A percentile compares a stretch with the other conserved stretches of the same genome.
Conservation (phyloP, 2,113 vertebrate species). For the Neopipo cinnamomea region DNA sequence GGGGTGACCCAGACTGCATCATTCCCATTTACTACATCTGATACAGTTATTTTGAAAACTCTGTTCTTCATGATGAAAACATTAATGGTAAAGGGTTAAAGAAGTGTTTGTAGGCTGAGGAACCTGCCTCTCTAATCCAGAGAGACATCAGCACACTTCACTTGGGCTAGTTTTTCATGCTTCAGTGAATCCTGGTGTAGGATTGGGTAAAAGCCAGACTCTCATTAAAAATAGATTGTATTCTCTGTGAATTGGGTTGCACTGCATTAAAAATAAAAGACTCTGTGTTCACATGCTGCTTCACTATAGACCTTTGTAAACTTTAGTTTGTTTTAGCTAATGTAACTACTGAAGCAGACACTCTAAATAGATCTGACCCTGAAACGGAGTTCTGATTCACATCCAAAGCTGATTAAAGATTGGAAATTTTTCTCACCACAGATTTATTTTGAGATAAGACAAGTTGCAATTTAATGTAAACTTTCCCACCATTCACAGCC, state of each 20-base stretch:
- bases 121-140: not conserved
- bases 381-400: constrained; percentile 19
- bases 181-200: not conserved
- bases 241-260: not conserved
- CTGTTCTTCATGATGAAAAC: not conserved
- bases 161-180: constrained; percentile 16
- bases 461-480: not conserved
- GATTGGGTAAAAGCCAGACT: constrained; percentile 44
- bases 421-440: not conserved
- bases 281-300: not conserved
- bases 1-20: not conserved
- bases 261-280: constrained; percentile 40
- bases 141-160: not conserved
- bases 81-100: not conserved
- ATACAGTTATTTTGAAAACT: not conserved
- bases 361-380: not conserved
- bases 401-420: constrained; percentile 9
- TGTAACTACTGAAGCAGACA: constrained; percentile 38
- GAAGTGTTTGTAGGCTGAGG: not conserved
- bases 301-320: not conserved
- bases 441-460: not conserved
- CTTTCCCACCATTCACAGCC: not conserved
- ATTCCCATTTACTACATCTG: not conserved
- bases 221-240: constrained; percentile 53
- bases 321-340: constrained; percentile 12